Percentiles rank a stretch among this genome's conserved stretches.
Evolutionary conservation across 2,113 vertebrate species (phyloP).

Genomic region (Erinaceus europaeus): DNA sequence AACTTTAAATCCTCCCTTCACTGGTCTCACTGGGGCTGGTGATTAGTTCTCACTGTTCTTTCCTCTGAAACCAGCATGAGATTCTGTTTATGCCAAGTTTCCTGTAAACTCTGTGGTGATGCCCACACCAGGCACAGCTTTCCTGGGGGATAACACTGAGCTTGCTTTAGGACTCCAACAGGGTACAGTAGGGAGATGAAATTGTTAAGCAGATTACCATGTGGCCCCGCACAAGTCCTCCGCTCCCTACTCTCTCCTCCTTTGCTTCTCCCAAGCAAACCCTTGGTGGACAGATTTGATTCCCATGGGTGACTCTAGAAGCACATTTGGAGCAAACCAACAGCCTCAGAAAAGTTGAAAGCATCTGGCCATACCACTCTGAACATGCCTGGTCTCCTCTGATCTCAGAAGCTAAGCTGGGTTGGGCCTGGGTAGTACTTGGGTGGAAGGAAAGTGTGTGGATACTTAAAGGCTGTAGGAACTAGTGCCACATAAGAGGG

Average conservation of each 20-base stretch:
- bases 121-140: background rate
- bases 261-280: background rate
- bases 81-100: slow-evolving; percentile 27
- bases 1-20: background rate
- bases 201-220: background rate
- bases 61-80: slow-evolving; percentile 54
- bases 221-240: background rate
- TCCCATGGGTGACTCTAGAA: no score
- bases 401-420: no score
- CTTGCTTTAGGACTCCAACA: background rate
- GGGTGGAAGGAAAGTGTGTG: background rate
- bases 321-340: no score
- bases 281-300: background rate
- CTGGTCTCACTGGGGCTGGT: slow-evolving; percentile 12
- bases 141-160: slow-evolving; percentile 12
- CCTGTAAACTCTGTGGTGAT: slow-evolving; percentile 5
- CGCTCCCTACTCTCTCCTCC: background rate
- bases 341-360: no score
- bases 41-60: slow-evolving; percentile 50
- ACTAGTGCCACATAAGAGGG: background rate
- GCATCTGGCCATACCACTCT: no score
- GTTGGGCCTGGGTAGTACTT: no score
- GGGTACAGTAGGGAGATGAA: background rate
- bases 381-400: no score
- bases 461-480: background rate